Base-by-base conservation (phyloP, 2,797 vertebrate genomes). In the Acanthurus leucopareius region DNA sequence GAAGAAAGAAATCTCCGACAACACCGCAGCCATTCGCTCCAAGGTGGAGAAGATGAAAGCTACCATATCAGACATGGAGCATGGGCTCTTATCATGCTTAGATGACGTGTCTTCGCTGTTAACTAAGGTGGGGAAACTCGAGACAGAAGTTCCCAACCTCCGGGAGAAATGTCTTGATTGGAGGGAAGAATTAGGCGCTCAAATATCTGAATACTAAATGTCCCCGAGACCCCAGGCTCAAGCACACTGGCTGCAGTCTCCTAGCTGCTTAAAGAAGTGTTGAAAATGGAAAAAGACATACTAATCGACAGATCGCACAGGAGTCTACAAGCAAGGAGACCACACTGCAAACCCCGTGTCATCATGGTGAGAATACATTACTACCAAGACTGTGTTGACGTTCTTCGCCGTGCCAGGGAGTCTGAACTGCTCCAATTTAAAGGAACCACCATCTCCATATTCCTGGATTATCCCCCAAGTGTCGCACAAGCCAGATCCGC, bases 21-120 rank as follows among this genome's bases (percentile, higher is more conserved):
- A 59, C 2, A 40, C 35, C 2, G 5, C 28, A 1, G 45, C 11
- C 1, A 64, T 64, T n/a, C 4, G 28, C 62, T 32, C 62, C 11
- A 6, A 64, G 0, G 7, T 49, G 62, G 62, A 64, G 25, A n/a
- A 3, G 45, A 49, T n/a, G 17, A 62, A 49, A 32, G 20, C 1
- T 28, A 48, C 45, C 10, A 5, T 32, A 10, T 5, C 10, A 2
- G 4, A 65, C 0, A 65, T 64, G 62, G 47, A 64, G 47, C 62
- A 35, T 3, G 17, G 17, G 28, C 25, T 65, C 28, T 65, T 28
- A n/a, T 65, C 62, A 8, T 65, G 62, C 3, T 65, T 47, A 65
- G 44, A 28, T 2, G 60, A 62, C 20, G 15, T 62, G 28, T 14
- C 28, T 4, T 20, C 3, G 2, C 4, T 32, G 28, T 11, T 32